These are phyloP conservation scores for Nowickia ferox DNA, from an alignment of 2,888 invertebrate species.

Conservation along the genomic window DNA sequence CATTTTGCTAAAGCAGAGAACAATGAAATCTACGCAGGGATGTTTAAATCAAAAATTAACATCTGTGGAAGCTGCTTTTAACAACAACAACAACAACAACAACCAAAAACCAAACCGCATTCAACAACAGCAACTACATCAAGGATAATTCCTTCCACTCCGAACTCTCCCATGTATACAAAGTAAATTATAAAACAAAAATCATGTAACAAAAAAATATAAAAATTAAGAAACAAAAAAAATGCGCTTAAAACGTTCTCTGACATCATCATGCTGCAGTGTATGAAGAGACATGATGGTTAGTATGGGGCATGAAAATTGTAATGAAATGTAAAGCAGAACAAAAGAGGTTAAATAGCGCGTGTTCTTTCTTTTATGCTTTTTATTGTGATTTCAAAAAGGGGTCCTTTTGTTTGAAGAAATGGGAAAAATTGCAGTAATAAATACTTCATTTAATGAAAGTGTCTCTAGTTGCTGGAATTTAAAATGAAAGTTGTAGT, in stretches of 20 bases:
- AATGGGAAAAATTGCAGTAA: constrained; percentile 1
- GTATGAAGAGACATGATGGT: not conserved
- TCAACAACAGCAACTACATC: constrained; percentile 20
- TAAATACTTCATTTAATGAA: constrained; percentile 20
- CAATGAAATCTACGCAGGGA: constrained; percentile 33
- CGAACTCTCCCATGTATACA: constrained; percentile 1
- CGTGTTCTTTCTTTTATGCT: constrained; percentile 1
- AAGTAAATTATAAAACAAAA: constrained; percentile 46
- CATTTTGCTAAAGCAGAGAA: constrained; percentile 30
- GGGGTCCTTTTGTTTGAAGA: not conserved
- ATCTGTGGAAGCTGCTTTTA: constrained; percentile 49
- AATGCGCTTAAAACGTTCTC: constrained; percentile 11
- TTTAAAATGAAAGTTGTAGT: too few species aligned
- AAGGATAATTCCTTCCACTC: constrained; percentile 33
- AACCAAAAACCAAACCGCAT: constrained; percentile 27
- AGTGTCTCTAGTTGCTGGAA: not conserved
- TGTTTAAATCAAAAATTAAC: constrained; percentile 55
- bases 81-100: constrained; percentile 15
- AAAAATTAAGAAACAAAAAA: not conserved
- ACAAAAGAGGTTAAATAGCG: constrained; percentile 22
- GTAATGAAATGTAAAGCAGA: not conserved
- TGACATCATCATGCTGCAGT: not conserved
- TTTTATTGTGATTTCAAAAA: constrained; percentile 15
- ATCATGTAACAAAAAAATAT: constrained; percentile 26
- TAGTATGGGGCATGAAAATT: not conserved